Conservation (phyloP, 2,888 invertebrate species). For the Erebia palarica region DNA sequence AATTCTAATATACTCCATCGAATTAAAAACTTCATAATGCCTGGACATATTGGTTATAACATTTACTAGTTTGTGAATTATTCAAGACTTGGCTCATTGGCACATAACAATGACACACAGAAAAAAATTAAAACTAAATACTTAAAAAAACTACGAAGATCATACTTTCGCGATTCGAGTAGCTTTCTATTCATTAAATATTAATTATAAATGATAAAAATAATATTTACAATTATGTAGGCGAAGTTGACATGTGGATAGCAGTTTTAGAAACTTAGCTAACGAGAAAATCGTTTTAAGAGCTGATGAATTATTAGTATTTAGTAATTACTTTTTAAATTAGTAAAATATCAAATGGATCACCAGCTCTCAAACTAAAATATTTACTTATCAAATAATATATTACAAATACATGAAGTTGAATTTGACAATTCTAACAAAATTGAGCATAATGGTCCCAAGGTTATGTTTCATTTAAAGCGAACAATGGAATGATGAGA, state of each 20-base stretch:
- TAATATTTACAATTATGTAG: constrained; percentile 60
- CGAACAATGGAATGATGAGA: constrained; percentile 78
- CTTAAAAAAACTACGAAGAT: constrained; percentile 64
- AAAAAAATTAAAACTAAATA: constrained; percentile 54
- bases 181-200: constrained; percentile 50
- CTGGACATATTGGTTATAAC: constrained; percentile 31
- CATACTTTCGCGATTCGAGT: constrained; percentile 54
- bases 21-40: background rate
- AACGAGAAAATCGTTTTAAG: constrained; percentile 39
- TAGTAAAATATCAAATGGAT: background rate
- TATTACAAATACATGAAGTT: constrained; percentile 55
- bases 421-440: constrained; percentile 51
- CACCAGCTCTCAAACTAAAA: constrained; percentile 7
- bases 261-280: constrained; percentile 56
- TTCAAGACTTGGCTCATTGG: constrained; percentile 66
- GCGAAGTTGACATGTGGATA: constrained; percentile 51
- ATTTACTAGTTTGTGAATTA: constrained; percentile 40
- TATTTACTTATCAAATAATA: constrained; percentile 50
- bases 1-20: background rate
- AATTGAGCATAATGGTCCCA: constrained; percentile 69
- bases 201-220: constrained; percentile 53
- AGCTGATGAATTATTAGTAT: constrained; percentile 6
- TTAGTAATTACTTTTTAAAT: background rate
- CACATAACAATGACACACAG: constrained; percentile 76
- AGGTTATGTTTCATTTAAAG: constrained; percentile 57